Evolutionary conservation across 1,140 invertebrate species (phyloP).

Genomic region (Triops longicaudatus): DNA sequence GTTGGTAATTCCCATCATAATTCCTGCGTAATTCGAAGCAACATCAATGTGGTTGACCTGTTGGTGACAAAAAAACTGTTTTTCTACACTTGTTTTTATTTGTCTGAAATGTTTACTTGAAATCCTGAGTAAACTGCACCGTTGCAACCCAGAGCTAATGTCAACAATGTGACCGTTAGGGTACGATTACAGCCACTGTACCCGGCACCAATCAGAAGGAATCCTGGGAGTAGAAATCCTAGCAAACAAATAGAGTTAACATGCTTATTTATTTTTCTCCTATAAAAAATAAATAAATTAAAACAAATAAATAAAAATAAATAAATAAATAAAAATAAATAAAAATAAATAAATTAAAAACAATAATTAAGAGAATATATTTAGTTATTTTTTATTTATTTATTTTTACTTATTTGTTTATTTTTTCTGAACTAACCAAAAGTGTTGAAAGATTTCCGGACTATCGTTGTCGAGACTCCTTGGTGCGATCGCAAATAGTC

Average conservation of each 20-base stretch:
- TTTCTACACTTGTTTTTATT: conserved; percentile 45
- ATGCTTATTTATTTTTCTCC: conserved; percentile 50
- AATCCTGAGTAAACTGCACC: conserved; percentile 25
- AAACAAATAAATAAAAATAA: neutral
- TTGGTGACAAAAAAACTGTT: conserved; percentile 35
- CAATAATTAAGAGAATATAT: no score
- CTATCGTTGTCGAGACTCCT: conserved; percentile 57
- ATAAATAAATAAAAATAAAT: no score
- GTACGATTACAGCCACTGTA: conserved; percentile 64
- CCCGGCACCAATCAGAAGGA: conserved; percentile 63
- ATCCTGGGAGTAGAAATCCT: conserved; percentile 45
- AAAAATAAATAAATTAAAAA: no score
- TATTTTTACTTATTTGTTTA: no score
- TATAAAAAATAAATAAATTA: conserved; percentile 33
- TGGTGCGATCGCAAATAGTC: conserved; percentile 56
- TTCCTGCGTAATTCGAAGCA: conserved; percentile 65
- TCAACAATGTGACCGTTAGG: conserved; percentile 59
- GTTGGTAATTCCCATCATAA: conserved; percentile 62
- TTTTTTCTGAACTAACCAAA: conserved; percentile 43
- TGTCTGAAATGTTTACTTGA: conserved; percentile 47
- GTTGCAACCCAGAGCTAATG: conserved; percentile 48
- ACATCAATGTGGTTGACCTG: conserved; percentile 60
- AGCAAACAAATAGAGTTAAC: conserved; percentile 41
- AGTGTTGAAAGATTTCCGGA: conserved; percentile 56
- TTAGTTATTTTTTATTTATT: no score